These are phyloP conservation scores for Ciconia boyciana DNA, from an alignment of 2,113 vertebrate species.

Conservation along the genomic window DNA sequence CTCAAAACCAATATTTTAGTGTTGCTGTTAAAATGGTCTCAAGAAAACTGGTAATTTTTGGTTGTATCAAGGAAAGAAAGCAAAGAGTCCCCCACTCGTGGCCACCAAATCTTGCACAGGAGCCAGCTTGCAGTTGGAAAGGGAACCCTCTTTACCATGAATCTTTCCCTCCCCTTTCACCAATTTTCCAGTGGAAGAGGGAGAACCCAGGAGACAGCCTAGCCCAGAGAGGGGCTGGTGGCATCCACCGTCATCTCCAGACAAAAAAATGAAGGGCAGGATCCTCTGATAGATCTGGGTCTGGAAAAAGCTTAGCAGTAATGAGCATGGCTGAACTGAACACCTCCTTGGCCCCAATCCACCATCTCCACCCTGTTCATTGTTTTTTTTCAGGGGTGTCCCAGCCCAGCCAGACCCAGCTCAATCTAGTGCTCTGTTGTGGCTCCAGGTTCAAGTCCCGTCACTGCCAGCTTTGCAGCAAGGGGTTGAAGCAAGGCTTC, in stretches of 20 bases:
- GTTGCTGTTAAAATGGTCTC: neutral
- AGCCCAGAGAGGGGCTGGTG: fast-evolving
- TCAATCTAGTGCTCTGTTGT: neutral
- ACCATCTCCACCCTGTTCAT: neutral
- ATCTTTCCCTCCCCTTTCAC: neutral
- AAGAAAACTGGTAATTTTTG: neutral
- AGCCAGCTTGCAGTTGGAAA: neutral
- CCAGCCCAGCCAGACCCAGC: neutral
- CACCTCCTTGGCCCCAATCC: neutral
- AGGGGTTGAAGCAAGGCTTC: neutral
- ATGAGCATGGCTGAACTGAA: neutral
- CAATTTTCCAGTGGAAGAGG: neutral
- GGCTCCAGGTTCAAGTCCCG: neutral
- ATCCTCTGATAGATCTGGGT: neutral
- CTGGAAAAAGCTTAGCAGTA: neutral
- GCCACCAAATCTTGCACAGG: neutral
- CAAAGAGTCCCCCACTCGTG: fast-evolving
- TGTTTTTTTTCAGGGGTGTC: neutral
- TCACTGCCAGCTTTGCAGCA: neutral
- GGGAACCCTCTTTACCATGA: neutral
- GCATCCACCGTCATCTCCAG: neutral
- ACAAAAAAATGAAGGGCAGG: neutral
- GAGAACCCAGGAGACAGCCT: neutral
- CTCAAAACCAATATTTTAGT: neutral
- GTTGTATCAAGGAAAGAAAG: neutral